Conservation (phyloP, 2,888 invertebrate genomes). For the Gastracanthus pulcherrimus region DNA sequence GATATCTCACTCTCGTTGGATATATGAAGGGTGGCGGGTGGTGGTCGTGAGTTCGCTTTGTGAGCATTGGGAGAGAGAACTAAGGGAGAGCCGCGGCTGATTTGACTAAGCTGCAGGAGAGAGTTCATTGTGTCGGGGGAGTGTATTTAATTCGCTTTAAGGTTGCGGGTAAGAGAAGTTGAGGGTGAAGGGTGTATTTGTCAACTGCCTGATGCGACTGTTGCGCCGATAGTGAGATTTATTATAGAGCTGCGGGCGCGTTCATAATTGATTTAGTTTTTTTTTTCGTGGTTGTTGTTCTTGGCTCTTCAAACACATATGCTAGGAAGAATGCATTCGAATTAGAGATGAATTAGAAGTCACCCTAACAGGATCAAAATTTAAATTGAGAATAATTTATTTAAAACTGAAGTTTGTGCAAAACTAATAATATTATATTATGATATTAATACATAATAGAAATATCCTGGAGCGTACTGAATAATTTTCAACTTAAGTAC, state of each 20-base stretch:
- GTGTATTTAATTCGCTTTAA: neutral
- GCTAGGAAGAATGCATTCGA: no score
- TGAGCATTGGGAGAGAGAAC: neutral
- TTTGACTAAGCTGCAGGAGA: conserved; percentile 43
- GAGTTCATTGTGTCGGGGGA: neutral
- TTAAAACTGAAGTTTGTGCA: no score
- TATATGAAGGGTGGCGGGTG: neutral
- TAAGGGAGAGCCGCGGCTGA: conserved; percentile 17
- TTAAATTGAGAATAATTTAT: no score
- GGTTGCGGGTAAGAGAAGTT: neutral
- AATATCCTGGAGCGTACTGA: no score
- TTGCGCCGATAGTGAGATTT: neutral
- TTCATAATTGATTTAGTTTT: neutral
- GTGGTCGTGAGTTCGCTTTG: neutral
- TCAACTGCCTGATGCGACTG: neutral
- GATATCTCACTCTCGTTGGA: neutral
- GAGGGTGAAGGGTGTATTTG: conserved; percentile 15
- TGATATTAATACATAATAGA: no score
- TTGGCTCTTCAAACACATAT: neutral
- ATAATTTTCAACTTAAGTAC: no score
- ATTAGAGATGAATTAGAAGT: no score
- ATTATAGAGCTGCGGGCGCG: neutral
- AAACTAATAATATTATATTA: no score
- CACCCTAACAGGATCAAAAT: no score
- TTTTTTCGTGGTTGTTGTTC: neutral